These are phyloP conservation scores for Philaenus spumarius DNA, from an alignment of 1,140 invertebrate species.

Conservation along the genomic window DNA sequence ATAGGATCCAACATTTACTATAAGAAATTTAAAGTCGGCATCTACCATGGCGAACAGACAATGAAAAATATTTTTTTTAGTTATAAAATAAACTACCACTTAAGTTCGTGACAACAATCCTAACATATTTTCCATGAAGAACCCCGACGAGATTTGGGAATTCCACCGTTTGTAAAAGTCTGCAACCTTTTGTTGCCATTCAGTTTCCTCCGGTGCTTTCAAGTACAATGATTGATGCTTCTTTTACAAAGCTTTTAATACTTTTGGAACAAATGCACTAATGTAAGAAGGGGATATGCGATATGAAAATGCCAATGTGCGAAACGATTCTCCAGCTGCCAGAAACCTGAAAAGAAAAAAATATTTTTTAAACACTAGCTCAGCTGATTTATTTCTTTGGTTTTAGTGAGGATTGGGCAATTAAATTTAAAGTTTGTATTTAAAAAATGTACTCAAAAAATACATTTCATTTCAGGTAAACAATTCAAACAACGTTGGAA, in stretches of 20 bases:
- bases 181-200: constrained; percentile 7
- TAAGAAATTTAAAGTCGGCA: constrained; percentile 38
- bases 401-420: too few species aligned
- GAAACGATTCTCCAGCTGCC: constrained; percentile 19
- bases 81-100: constrained; percentile 39
- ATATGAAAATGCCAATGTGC: constrained; percentile 15
- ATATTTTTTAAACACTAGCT: too few species aligned
- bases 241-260: constrained; percentile 1
- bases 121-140: constrained; percentile 39
- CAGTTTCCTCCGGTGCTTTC: background rate
- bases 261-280: constrained; percentile 3
- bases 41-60: constrained; percentile 41
- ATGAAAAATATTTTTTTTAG: constrained; percentile 39
- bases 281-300: constrained; percentile 12
- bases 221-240: background rate
- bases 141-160: constrained; percentile 37
- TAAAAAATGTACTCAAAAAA: background rate
- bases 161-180: constrained; percentile 28
- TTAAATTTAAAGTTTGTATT: background rate
- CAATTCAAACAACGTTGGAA: constrained; percentile 18
- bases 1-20: constrained; percentile 38
- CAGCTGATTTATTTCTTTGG: too few species aligned
- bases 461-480: constrained; percentile 5
- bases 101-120: constrained; percentile 37
- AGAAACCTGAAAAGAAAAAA: constrained; percentile 23